phyloP scores from a whole-genome alignment of 2,797 vertebrate species.

The Avahi laniger region DNA sequence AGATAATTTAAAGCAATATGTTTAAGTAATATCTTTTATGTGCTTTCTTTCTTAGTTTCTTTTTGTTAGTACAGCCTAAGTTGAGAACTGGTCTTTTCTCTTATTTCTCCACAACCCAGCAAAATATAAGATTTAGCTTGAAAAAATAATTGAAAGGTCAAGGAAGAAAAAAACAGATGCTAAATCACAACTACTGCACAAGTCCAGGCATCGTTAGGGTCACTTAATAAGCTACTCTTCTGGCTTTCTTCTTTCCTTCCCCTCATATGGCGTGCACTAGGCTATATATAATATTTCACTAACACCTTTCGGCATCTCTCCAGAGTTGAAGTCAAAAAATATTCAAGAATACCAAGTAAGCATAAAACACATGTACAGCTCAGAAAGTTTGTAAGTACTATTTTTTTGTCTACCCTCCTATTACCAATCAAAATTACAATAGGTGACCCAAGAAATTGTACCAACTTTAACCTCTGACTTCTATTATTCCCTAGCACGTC shows the following conservation, averaged over 20 bases:
- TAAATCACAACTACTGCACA: background rate
- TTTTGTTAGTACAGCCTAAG: background rate
- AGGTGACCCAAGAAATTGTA: background rate
- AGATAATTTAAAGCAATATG: background rate
- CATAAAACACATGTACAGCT: background rate
- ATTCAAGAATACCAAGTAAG: background rate
- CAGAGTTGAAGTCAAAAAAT: background rate
- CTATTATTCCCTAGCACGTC: background rate
- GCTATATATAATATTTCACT: background rate
- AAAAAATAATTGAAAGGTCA: background rate
- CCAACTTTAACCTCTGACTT: background rate
- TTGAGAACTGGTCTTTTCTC: background rate
- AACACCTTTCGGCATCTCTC: background rate
- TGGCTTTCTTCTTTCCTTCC: background rate
- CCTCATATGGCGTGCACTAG: fast-evolving
- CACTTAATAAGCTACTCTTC: background rate
- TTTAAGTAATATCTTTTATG: background rate
- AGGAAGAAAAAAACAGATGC: background rate
- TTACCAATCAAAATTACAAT: background rate
- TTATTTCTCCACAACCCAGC: background rate
- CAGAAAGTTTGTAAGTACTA: background rate
- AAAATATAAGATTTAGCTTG: background rate
- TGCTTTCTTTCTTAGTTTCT: background rate
- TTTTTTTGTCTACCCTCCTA: background rate
- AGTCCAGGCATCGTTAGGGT: background rate